These are phyloP conservation scores for Danio jaintianensis DNA, from an alignment of 2,797 vertebrate genomes.

Conservation along the genomic window DNA sequence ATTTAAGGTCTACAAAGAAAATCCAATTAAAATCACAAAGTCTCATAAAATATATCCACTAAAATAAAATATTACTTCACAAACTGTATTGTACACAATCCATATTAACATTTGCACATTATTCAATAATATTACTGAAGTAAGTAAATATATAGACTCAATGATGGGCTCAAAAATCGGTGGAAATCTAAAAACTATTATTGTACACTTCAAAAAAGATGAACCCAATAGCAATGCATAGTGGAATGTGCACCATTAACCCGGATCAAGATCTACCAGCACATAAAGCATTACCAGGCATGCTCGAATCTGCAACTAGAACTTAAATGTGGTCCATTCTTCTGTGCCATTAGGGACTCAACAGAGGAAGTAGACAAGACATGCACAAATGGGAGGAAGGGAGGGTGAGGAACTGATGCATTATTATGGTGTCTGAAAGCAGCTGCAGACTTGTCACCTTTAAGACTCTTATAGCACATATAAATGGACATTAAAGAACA, in stretches of 20 bases:
- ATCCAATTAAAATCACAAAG: too few relatives aligned
- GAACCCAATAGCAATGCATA: not conserved
- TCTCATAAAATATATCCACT: too few relatives aligned
- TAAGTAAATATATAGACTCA: too few relatives aligned
- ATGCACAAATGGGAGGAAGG: slow-evolving; percentile 49
- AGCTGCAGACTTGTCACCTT: slow-evolving; percentile 57
- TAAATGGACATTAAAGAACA: slow-evolving; percentile 12
- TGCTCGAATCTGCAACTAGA: not conserved
- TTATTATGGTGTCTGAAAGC: slow-evolving; percentile 46
- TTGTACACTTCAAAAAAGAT: not conserved
- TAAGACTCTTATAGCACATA: slow-evolving; percentile 23
- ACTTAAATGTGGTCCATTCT: not conserved
- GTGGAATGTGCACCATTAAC: not conserved
- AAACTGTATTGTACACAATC: too few relatives aligned
- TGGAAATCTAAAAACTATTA: not conserved
- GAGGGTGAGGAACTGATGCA: slow-evolving; percentile 39
- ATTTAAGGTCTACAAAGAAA: too few relatives aligned
- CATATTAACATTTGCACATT: too few relatives aligned
- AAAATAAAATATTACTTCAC: too few relatives aligned
- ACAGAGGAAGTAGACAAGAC: slow-evolving; percentile 52
- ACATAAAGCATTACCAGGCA: not conserved
- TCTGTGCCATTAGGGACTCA: slow-evolving; percentile 20
- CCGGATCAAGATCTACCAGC: not conserved
- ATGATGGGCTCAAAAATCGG: too few relatives aligned
- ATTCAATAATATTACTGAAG: too few relatives aligned